These are phyloP conservation scores for Rhagonycha lutea DNA, from an alignment of 2,888 invertebrate species.

Conservation along the genomic window DNA sequence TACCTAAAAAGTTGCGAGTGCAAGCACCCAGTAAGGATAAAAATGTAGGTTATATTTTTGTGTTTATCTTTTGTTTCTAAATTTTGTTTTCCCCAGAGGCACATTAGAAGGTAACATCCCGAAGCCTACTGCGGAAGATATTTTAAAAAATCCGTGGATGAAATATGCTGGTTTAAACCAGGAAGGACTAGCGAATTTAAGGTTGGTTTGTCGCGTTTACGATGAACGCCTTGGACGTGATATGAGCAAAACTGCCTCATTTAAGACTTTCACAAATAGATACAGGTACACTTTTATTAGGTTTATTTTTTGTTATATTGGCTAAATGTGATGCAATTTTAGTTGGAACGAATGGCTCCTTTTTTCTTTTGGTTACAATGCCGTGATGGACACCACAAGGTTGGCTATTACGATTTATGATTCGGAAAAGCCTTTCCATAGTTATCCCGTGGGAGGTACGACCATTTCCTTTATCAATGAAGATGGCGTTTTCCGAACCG, in stretches of 20 bases:
- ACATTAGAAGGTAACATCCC: constrained; percentile 89
- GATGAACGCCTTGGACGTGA: constrained; percentile 82
- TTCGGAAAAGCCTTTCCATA: constrained; percentile 83
- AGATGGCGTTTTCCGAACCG: constrained; percentile 87
- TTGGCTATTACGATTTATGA: constrained; percentile 90
- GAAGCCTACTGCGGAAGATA: constrained; percentile 85
- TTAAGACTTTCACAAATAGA: constrained; percentile 88
- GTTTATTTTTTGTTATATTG: not conserved
- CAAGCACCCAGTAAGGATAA: constrained; percentile 65
- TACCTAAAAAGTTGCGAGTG: not conserved
- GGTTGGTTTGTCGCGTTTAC: constrained; percentile 84
- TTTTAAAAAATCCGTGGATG: constrained; percentile 85
- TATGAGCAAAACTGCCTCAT: constrained; percentile 85
- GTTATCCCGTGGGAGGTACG: constrained; percentile 89
- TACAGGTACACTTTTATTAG: constrained; percentile 76
- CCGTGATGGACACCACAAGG: constrained; percentile 85
- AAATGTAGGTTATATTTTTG: constrained; percentile 75
- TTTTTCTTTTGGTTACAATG: constrained; percentile 87
- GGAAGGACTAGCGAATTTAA: constrained; percentile 83
- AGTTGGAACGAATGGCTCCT: constrained; percentile 99
- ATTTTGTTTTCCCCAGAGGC: constrained; percentile 64
- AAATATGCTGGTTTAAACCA: constrained; percentile 89
- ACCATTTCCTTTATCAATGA: constrained; percentile 93
- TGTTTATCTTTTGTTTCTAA: not conserved
- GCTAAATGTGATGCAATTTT: constrained; percentile 39